Evolutionary conservation across 2,888 invertebrate species (phyloP).

Genomic region (Polylopha cassiicola): DNA sequence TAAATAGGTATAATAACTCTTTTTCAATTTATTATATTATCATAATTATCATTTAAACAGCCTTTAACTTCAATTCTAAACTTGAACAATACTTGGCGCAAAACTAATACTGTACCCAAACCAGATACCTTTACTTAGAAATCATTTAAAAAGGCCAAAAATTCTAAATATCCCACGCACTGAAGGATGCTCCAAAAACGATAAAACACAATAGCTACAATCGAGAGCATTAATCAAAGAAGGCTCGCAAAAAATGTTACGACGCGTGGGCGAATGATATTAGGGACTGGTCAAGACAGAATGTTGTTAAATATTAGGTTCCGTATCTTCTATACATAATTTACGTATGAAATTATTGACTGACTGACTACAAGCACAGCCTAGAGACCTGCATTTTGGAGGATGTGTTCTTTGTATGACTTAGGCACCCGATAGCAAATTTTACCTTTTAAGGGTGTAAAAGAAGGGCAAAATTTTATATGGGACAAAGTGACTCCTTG

Average conservation of each 20-base stretch:
- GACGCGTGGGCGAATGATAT: slow-evolving; percentile 47
- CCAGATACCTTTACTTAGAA: slow-evolving; percentile 20
- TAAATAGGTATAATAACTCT: too few relatives aligned
- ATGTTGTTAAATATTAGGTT: slow-evolving; percentile 24
- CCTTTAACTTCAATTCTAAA: too few relatives aligned
- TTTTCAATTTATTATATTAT: too few relatives aligned
- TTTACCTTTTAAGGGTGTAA: too few relatives aligned
- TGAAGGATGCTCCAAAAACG: slow-evolving; percentile 57
- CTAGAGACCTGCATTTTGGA: too few relatives aligned
- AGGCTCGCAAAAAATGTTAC: slow-evolving; percentile 58
- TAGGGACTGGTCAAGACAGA: slow-evolving; percentile 24
- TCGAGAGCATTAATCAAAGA: slow-evolving; percentile 60
- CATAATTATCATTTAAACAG: too few relatives aligned
- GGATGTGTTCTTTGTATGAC: too few relatives aligned
- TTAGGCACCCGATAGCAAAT: too few relatives aligned
- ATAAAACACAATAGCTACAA: slow-evolving; percentile 48
- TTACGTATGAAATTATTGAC: neutral
- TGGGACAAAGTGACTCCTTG: too few relatives aligned
- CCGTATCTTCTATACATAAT: slow-evolving; percentile 21
- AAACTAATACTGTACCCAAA: slow-evolving; percentile 13
- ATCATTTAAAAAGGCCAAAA: slow-evolving; percentile 27
- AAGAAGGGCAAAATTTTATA: too few relatives aligned
- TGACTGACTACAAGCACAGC: too few relatives aligned
- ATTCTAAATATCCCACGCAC: slow-evolving; percentile 35
- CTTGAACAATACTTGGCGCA: neutral